Percentiles rank a stretch among this genome's conserved stretches.
Evolutionary conservation across 2,797 vertebrate species (phyloP).

Genomic region (Gymnopithys bicolor): DNA sequence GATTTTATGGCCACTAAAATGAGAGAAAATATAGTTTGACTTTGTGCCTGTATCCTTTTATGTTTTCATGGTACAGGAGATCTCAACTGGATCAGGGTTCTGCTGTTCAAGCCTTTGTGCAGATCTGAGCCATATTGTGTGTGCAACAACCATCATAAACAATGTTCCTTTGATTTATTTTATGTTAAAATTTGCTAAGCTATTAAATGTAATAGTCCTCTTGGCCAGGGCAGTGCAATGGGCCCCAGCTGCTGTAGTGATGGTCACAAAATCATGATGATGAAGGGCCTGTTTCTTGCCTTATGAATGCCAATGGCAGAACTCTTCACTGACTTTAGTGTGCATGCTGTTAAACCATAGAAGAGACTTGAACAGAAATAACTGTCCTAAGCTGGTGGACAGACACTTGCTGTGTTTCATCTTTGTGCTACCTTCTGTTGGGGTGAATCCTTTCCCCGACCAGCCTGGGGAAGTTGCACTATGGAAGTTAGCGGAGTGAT

Average conservation of each 20-base stretch:
- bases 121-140: not conserved
- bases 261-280: not conserved
- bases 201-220: not conserved
- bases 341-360: not conserved
- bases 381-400: not conserved
- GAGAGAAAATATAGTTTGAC: not conserved
- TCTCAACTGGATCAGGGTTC: not conserved
- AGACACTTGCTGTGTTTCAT: accelerated
- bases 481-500: not conserved
- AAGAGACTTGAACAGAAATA: not conserved
- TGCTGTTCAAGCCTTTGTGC: not conserved
- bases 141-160: not conserved
- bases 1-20: not conserved
- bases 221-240: not conserved
- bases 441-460: not conserved
- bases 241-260: accelerated
- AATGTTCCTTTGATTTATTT: not conserved
- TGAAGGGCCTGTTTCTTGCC: not conserved
- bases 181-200: not conserved
- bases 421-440: not conserved
- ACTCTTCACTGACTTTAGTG: not conserved
- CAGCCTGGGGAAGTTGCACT: accelerated
- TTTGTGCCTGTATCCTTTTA: not conserved
- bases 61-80: not conserved
- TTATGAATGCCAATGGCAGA: accelerated